A percentile compares a stretch with the other conserved stretches of the same genome.
Evolutionary conservation across 37 sponge, comb jelly and placozoan species (phyloP).

Genomic region (Corticium candelabrum): DNA sequence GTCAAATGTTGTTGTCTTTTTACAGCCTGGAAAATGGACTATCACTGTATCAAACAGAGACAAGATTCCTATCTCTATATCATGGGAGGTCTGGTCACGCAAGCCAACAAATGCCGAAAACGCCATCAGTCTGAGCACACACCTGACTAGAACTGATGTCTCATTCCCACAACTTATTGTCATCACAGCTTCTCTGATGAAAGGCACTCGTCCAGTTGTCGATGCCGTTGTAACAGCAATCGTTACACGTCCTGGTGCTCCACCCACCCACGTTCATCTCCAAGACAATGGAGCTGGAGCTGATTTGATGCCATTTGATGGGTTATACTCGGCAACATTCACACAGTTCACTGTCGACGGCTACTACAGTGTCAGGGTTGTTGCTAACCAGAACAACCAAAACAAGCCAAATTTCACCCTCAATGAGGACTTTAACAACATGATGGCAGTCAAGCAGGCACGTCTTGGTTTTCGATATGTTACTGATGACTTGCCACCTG

Average conservation of each 20-base stretch:
- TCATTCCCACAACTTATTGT: not conserved
- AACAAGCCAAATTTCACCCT: not conserved
- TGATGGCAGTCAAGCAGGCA: not conserved
- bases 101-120: not conserved
- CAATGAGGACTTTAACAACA: not conserved
- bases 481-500: not conserved
- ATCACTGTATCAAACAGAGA: not conserved
- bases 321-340: constrained; percentile 13
- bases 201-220: not conserved
- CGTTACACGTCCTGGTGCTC: not conserved
- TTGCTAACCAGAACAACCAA: not conserved
- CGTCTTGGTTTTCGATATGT: not conserved
- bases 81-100: not conserved
- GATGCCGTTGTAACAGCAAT: not conserved
- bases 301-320: constrained; percentile 1
- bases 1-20: not conserved
- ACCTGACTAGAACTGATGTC: not conserved
- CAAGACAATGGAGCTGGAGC: not conserved
- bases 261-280: not conserved
- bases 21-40: not conserved
- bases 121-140: not conserved
- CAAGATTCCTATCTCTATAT: not conserved
- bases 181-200: not conserved
- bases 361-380: not conserved
- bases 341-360: constrained; percentile 7